A percentile compares a stretch with the other conserved stretches of the same genome.
Conservation (phyloP, 2,888 invertebrate species). For the Brenthis ino region DNA sequence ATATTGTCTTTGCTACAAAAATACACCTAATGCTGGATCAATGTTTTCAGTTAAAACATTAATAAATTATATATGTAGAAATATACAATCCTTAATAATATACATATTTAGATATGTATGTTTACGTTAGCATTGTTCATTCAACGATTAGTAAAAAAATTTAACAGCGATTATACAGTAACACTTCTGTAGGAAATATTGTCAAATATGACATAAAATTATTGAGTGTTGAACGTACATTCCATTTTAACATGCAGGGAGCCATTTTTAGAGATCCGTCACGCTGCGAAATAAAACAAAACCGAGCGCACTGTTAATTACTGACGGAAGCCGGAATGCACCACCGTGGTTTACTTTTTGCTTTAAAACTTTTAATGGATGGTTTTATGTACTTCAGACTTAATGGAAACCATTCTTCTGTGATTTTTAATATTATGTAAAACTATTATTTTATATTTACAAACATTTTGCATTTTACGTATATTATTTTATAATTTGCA, state of each 20-base stretch:
- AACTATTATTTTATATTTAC: conserved; percentile 12
- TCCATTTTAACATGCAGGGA: conserved; percentile 12
- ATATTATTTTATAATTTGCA: too few relatives aligned
- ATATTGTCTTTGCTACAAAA: too few relatives aligned
- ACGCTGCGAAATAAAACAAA: conserved; percentile 29
- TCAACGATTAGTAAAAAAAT: too few relatives aligned
- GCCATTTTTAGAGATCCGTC: conserved; percentile 34
- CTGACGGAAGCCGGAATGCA: conserved; percentile 38
- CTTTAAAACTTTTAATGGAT: conserved; percentile 35
- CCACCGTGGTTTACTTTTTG: conserved; percentile 30
- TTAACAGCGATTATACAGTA: background rate
- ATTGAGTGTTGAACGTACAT: background rate
- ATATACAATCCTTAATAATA: too few relatives aligned
- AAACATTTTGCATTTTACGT: conserved; percentile 5
- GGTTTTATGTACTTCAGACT: conserved; percentile 30
- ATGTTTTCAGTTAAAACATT: too few relatives aligned
- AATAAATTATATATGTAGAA: too few relatives aligned
- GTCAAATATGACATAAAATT: conserved; percentile 1
- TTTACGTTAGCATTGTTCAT: too few relatives aligned
- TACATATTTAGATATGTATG: background rate
- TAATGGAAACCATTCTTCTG: conserved; percentile 24
- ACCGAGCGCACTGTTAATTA: conserved; percentile 38
- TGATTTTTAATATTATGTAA: conserved; percentile 14
- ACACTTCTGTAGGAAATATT: background rate
- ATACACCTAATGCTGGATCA: too few relatives aligned